These are phyloP conservation scores for Dreissena rostriformis DNA, from an alignment of 1,140 invertebrate species.

Conservation along the genomic window DNA sequence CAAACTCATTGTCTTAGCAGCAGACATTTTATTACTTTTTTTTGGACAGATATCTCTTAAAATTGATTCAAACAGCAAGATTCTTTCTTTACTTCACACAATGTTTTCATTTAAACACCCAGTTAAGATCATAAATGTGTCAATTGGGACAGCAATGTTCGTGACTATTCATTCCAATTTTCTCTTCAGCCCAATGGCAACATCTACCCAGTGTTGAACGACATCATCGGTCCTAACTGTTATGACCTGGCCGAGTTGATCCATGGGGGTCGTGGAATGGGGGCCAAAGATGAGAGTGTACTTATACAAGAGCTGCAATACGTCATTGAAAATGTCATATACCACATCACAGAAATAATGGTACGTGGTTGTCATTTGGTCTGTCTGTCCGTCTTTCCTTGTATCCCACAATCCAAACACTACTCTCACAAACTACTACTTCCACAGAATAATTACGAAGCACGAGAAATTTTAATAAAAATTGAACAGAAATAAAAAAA, in stretches of 20 bases:
- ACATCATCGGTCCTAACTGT: conserved; percentile 71
- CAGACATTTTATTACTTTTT: too few species aligned
- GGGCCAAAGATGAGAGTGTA: conserved; percentile 56
- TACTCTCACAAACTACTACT: too few species aligned
- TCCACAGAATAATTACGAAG: too few species aligned
- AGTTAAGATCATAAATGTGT: too few species aligned
- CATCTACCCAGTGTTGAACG: conserved; percentile 75
- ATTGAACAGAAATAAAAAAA: too few species aligned
- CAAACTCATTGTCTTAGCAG: too few species aligned
- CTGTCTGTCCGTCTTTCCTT: neutral
- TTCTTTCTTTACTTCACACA: too few species aligned
- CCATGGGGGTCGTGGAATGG: conserved; percentile 38
- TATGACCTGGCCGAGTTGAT: conserved; percentile 69
- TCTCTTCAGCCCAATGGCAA: conserved; percentile 75
- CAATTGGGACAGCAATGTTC: too few species aligned
- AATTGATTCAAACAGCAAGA: too few species aligned
- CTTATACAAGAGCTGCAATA: conserved; percentile 75
- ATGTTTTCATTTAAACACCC: too few species aligned
- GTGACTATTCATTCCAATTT: neutral
- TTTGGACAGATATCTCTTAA: too few species aligned
- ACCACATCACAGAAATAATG: conserved; percentile 80
- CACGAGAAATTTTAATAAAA: too few species aligned
- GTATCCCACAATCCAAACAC: neutral
- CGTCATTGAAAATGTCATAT: conserved; percentile 76
- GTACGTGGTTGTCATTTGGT: conserved; percentile 51